Percentiles rank a stretch among this genome's conserved stretches.
These are phyloP conservation scores for Corythoichthys haematopterus DNA, from an alignment of 2,113 vertebrate genomes.

Conservation along the genomic window DNA sequence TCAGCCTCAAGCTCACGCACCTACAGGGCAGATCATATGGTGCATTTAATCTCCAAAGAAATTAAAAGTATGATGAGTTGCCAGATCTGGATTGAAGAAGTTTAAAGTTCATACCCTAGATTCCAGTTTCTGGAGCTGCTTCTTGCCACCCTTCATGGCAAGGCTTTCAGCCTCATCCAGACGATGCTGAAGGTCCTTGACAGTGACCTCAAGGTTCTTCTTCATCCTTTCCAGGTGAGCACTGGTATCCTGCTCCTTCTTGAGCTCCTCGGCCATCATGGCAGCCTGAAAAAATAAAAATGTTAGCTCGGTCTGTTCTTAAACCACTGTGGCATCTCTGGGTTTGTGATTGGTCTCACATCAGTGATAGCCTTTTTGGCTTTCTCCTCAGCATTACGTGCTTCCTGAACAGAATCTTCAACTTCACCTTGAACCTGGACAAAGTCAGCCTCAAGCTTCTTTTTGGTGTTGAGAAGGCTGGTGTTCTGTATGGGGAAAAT, in stretches of 20 bases:
- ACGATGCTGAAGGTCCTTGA: conserved; percentile 79
- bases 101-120: conserved; percentile 57
- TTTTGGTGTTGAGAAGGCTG: conserved; percentile 64
- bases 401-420: conserved; percentile 58
- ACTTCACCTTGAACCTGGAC: conserved; percentile 61
- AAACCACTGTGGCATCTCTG: too few species aligned
- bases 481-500: conserved; percentile 43
- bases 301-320: neutral
- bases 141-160: conserved; percentile 82
- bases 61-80: too few species aligned
- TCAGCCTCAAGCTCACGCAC: conserved; percentile 21
- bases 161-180: conserved; percentile 86
- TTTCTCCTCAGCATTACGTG: conserved; percentile 86
- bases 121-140: conserved; percentile 82
- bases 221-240: conserved; percentile 92
- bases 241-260: conserved; percentile 86
- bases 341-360: conserved; percentile 33
- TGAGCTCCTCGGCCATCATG: conserved; percentile 86
- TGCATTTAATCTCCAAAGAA: neutral
- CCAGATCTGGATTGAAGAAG: neutral
- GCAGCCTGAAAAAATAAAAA: conserved; percentile 66
- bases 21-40: neutral
- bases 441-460: conserved; percentile 57
- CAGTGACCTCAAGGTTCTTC: conserved; percentile 87
- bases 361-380: conserved; percentile 93